Evolutionary conservation across 2,888 invertebrate species (phyloP).

Genomic region (Plemyria rubiginata): DNA sequence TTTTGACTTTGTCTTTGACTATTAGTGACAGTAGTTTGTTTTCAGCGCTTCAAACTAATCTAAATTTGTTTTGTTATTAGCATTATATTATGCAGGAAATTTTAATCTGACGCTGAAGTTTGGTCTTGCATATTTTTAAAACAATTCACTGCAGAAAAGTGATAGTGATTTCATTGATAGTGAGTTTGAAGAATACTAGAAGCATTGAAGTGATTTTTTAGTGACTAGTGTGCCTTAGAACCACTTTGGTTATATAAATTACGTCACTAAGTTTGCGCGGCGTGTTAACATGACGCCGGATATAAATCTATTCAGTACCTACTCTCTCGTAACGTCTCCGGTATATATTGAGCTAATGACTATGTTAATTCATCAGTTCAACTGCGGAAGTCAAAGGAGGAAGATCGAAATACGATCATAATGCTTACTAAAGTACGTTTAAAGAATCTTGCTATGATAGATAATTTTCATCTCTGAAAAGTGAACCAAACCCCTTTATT

Average conservation of each 20-base stretch:
- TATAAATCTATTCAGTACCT: slow-evolving; percentile 79
- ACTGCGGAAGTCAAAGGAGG: slow-evolving; percentile 78
- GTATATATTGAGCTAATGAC: slow-evolving; percentile 83
- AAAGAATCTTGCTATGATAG: slow-evolving; percentile 29
- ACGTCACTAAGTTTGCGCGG: slow-evolving; percentile 70
- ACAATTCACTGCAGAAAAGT: too few species aligned
- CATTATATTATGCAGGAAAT: too few species aligned
- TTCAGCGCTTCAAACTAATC: too few species aligned
- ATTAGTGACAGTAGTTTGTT: too few species aligned
- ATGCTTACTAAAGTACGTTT: slow-evolving; percentile 77
- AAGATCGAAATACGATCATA: slow-evolving; percentile 76
- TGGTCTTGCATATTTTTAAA: too few species aligned
- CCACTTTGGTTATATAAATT: slow-evolving; percentile 83
- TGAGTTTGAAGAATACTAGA: background rate
- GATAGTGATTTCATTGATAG: too few species aligned
- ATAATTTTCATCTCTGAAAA: background rate
- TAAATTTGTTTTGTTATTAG: too few species aligned
- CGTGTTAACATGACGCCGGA: slow-evolving; percentile 74
- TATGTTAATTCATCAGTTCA: slow-evolving; percentile 82
- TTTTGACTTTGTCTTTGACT: too few species aligned
- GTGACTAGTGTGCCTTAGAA: slow-evolving; percentile 46
- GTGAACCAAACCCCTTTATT: too few species aligned
- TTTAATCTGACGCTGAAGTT: too few species aligned
- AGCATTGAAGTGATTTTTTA: slow-evolving; percentile 1
- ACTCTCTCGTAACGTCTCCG: slow-evolving; percentile 83